Base-by-base conservation (phyloP, 2,888 invertebrate species). In the Nephrotoma guestfalica region DNA sequence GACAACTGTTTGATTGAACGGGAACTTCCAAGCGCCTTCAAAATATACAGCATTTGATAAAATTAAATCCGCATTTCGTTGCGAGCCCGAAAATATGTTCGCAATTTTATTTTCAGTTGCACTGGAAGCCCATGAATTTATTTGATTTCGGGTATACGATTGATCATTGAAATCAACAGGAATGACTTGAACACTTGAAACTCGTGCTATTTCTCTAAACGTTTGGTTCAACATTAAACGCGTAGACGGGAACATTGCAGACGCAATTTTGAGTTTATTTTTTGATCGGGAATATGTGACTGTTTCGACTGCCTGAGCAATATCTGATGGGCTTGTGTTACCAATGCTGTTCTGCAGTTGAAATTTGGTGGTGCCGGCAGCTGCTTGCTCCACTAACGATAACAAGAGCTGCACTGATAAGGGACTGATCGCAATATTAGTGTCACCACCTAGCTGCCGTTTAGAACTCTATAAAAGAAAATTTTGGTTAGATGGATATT, bases 41-140 rank as follows among this genome's bases (percentile, higher is more conserved):
- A 89, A 89, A 86, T 88, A 89, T 0, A 89, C 87, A 6, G 89
- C 88, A n/a, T 88, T 88, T 6, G 88, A 87, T 13, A 89, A 57
- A 9, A 89, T 30, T 41, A 88, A 71, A 86, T 87, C 71, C 0
- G 30, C 71, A 30, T 30, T 71, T 71, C 9, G 6, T 30, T 71
- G 71, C 57, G 6, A 42, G 3, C 85, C 43, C 11, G 85, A 18
- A 13, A 94, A 89, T 87, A 95, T 90, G 15, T 90, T 89, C 0
- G 92, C 90, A 86, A 96, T 94, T 6, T 93, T 90, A 9, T 94
- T 93, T 18, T 91, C 91, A 0, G 95, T 95, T 15, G 91, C 91
- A 0, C 90, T 89, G 4, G 89, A 91, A 4, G 94, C 93, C 95
- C 95, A 95, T 4, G 90, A 89, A 89, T 96, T 95, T 43, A 96